Conservation (phyloP, 2,888 invertebrate genomes). For the Patella pellucida region DNA sequence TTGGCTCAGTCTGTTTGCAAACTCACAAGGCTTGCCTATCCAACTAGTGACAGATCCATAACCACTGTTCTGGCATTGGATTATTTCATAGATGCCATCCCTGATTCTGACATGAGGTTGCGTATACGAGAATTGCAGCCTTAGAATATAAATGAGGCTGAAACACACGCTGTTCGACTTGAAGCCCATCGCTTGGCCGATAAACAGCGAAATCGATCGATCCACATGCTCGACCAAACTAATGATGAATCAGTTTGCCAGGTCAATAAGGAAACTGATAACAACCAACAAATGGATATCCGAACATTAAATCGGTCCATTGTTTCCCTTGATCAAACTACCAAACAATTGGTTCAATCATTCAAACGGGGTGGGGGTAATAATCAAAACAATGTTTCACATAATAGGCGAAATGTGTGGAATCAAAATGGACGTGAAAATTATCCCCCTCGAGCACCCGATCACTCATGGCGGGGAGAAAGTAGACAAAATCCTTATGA, state of each 20-base stretch:
- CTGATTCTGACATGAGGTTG: neutral
- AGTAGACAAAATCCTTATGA: no score
- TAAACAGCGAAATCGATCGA: neutral
- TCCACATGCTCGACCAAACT: neutral
- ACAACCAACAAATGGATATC: neutral
- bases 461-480: no score
- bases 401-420: no score
- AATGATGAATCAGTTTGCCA: neutral
- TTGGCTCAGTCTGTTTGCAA: neutral
- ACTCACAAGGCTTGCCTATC: neutral
- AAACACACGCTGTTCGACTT: neutral
- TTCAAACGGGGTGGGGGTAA: neutral
- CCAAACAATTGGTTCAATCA: neutral
- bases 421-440: no score
- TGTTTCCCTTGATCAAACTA: neutral
- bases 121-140: neutral
- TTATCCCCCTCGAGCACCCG: no score
- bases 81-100: neutral
- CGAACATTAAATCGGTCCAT: neutral
- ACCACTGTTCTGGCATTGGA: neutral
- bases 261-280: neutral
- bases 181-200: neutral
- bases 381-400: no score
- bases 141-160: neutral
- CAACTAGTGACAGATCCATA: neutral